Evolutionary conservation across 2,888 invertebrate genomes (phyloP).

Genomic region (Apoderus coryli): DNA sequence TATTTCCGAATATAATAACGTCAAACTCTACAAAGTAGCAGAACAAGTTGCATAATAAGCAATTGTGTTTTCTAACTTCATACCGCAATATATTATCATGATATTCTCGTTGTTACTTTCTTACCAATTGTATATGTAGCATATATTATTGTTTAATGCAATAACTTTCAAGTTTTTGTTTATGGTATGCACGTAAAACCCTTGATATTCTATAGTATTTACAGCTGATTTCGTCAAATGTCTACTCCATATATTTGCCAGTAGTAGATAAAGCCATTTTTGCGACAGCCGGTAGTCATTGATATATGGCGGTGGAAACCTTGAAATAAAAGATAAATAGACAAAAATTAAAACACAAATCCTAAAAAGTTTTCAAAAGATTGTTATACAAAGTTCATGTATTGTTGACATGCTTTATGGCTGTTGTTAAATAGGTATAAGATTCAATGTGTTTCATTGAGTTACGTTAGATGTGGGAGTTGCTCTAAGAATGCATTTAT

Average conservation of each 20-base stretch:
- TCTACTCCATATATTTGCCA: slow-evolving; percentile 49
- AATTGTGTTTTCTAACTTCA: too few species aligned
- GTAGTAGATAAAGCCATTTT: slow-evolving; percentile 58
- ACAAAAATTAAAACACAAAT: too few species aligned
- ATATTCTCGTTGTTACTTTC: too few species aligned
- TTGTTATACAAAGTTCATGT: too few species aligned
- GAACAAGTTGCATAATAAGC: too few species aligned
- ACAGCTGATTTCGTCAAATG: slow-evolving; percentile 51
- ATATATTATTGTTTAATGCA: slow-evolving; percentile 66
- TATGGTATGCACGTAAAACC: slow-evolving; percentile 56
- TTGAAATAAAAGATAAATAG: too few species aligned
- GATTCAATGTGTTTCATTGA: background rate
- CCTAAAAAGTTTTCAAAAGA: too few species aligned
- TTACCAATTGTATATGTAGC: slow-evolving; percentile 57
- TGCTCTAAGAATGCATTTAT: too few species aligned
- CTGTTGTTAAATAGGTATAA: background rate
- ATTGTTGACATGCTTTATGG: slow-evolving; percentile 3
- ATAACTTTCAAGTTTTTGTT: slow-evolving; percentile 56
- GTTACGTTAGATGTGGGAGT: too few species aligned
- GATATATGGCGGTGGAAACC: slow-evolving; percentile 18
- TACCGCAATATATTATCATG: too few species aligned
- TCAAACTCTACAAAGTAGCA: too few species aligned
- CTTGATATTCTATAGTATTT: slow-evolving; percentile 46
- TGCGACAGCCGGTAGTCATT: slow-evolving; percentile 32
- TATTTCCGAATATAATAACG: too few species aligned